Evolutionary conservation across 35 echinoderm and acorn worm genomes (phyloP), one percentile per base, ranked within the genome.

Genomic region (Stichopus chloronotus): DNA sequence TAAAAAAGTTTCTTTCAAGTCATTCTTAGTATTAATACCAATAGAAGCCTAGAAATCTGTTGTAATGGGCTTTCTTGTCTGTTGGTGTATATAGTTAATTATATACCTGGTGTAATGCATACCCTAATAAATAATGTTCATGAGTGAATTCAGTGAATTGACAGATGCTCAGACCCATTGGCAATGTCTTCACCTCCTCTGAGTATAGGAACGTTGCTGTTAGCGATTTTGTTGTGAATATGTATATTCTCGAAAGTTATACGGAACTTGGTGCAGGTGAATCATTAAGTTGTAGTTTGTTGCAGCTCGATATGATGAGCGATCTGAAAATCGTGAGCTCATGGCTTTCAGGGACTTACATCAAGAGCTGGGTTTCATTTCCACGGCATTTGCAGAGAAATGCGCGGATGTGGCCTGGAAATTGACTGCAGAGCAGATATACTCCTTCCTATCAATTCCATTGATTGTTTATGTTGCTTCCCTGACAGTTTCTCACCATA

Each of bases 131-230:
- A 53, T 11, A 80, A 80, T 24, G 78, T 80, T 80, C 78, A 11
- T 80, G 12, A 81, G 78, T 81, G 78, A 81, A 21, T 23, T 81
- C 13, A 81, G 14, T 17, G 12, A 81, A 21, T 10, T 81, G 78
- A 21, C 78, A 81, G 19, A 81, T 81, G 78, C 78, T 81, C 78
- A 81, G 78, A 81, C 78, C 78, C 78, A 81, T n/a, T n/a, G 78
- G 8, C 78, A 80, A 80, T 80, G 78, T 20, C 78, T 20, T 81
- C 22, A 81, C 78, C 22, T 54, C 78, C 78, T 81, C 78, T 81
- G 78, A 81, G 78, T 22, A 81, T 12, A 12, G 13, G 78, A 21
- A 11, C 78, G 21, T 16, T 11, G 78, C 78, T 11, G 21, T 80
- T 80, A 80, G 11, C 11, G 78, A 80, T n/a, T 21, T 80, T 80